These are phyloP conservation scores for Ochropleura leucogaster DNA, from an alignment of 2,888 invertebrate species.

Conservation along the genomic window DNA sequence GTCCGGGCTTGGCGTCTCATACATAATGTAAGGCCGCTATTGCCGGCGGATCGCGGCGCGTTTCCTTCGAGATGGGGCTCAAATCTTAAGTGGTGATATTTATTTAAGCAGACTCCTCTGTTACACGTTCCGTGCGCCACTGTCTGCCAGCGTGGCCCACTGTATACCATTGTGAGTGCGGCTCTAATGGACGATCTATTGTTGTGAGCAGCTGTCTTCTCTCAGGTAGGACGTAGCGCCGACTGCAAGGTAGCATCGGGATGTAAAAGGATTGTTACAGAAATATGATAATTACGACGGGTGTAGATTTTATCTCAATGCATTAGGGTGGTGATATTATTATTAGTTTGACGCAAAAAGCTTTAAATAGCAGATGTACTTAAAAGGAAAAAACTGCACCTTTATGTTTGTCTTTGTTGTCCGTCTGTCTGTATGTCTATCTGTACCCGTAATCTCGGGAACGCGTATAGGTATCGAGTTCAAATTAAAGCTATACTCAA, in stretches of 20 bases:
- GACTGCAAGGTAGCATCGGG: too few species aligned
- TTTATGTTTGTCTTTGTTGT: too few species aligned
- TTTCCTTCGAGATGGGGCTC: constrained; percentile 69
- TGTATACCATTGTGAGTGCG: constrained; percentile 8
- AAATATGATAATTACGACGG: background rate
- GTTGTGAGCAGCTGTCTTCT: constrained; percentile 15
- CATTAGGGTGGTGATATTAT: background rate
- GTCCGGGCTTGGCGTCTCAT: constrained; percentile 66
- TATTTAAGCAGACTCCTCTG: constrained; percentile 74
- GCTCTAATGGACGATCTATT: constrained; percentile 25
- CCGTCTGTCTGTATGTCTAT: too few species aligned
- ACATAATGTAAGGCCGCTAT: constrained; percentile 75
- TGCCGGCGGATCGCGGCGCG: constrained; percentile 66
- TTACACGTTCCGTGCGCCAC: constrained; percentile 47
- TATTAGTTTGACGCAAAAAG: background rate
- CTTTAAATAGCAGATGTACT: background rate
- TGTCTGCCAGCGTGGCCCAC: background rate
- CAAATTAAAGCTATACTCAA: too few species aligned
- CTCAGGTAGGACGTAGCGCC: background rate
- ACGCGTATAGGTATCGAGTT: too few species aligned
- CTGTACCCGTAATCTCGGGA: too few species aligned
- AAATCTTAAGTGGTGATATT: constrained; percentile 78
- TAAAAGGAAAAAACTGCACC: too few species aligned
- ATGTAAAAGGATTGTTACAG: background rate
- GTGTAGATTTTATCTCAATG: background rate